Percentiles rank a stretch among this genome's conserved stretches.
Evolutionary conservation across 2,797 vertebrate genomes (phyloP).

Genomic region (Sebastes miniatus): DNA sequence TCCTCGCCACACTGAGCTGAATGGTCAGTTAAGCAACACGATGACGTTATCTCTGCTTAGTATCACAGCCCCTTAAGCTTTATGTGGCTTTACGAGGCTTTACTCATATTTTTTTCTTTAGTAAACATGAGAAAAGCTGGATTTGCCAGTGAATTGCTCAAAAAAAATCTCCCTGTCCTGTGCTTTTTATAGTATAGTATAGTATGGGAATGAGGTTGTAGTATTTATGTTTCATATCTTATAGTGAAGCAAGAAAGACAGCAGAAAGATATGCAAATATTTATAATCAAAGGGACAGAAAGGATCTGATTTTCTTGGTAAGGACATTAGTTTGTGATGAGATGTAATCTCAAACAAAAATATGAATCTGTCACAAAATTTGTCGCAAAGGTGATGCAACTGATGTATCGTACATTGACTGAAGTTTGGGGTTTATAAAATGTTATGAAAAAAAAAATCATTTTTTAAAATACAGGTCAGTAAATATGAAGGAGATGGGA

Average conservation of each 20-base stretch:
- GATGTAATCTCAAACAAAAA: constrained; percentile 1
- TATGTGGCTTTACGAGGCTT: constrained; percentile 55
- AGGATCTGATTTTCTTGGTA: neutral
- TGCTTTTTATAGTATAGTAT: neutral
- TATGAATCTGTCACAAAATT: constrained; percentile 14
- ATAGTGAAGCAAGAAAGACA: neutral
- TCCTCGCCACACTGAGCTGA: constrained; percentile 53
- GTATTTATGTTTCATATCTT: neutral
- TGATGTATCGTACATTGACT: neutral
- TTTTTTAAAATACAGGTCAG: neutral
- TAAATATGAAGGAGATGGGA: neutral
- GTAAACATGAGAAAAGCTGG: constrained; percentile 36
- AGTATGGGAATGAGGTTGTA: constrained; percentile 4
- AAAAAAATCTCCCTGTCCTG: neutral
- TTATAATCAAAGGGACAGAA: neutral
- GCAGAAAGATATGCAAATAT: neutral
- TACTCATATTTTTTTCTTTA: constrained; percentile 8
- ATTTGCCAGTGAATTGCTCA: constrained; percentile 10
- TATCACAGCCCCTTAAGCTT: constrained; percentile 59
- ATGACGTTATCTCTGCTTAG: constrained; percentile 74
- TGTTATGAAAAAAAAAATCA: neutral
- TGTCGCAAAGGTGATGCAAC: neutral
- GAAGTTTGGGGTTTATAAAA: neutral
- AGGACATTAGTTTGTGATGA: neutral
- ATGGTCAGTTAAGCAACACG: constrained; percentile 66